Evolutionary conservation across 2,797 vertebrate species (phyloP).

Genomic region (Brachyalestes nurse): DNA sequence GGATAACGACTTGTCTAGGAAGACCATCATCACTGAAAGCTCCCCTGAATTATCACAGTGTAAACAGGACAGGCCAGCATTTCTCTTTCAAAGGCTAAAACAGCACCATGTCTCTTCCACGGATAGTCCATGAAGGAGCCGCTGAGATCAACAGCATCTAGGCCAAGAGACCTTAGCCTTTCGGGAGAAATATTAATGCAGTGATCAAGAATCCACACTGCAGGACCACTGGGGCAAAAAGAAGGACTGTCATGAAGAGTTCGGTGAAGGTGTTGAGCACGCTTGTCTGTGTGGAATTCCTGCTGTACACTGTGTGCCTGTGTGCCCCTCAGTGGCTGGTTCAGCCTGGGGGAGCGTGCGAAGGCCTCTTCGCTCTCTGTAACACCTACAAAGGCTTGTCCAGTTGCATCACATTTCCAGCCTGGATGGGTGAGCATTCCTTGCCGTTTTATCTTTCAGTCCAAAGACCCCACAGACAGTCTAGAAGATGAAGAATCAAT

Average conservation of each 20-base stretch:
- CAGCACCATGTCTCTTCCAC: neutral
- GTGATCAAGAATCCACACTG: neutral
- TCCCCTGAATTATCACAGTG: slow-evolving; percentile 18
- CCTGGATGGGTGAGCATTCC: slow-evolving; percentile 58
- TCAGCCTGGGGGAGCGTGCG: slow-evolving; percentile 39
- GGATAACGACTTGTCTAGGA: slow-evolving; percentile 12
- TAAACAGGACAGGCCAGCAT: neutral
- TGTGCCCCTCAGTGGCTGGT: slow-evolving; percentile 63
- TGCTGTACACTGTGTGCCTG: slow-evolving; percentile 63
- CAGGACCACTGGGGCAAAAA: neutral
- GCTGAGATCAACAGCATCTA: slow-evolving; percentile 9
- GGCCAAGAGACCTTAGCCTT: neutral
- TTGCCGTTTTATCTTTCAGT: slow-evolving; percentile 26
- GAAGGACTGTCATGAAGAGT: slow-evolving; percentile 50
- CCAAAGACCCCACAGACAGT: neutral
- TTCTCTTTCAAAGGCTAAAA: slow-evolving; percentile 9
- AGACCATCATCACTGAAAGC: neutral
- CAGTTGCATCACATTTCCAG: slow-evolving; percentile 57
- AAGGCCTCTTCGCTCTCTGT: slow-evolving; percentile 61
- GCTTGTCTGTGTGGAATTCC: slow-evolving; percentile 67
- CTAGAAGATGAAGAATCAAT: slow-evolving; percentile 19
- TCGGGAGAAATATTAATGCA: neutral
- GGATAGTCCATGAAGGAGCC: neutral
- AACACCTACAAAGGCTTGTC: slow-evolving; percentile 45
- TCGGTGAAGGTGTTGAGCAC: slow-evolving; percentile 57